Base-by-base conservation (phyloP, 2,113 vertebrate species). In the Thamnophis sirtalis region DNA sequence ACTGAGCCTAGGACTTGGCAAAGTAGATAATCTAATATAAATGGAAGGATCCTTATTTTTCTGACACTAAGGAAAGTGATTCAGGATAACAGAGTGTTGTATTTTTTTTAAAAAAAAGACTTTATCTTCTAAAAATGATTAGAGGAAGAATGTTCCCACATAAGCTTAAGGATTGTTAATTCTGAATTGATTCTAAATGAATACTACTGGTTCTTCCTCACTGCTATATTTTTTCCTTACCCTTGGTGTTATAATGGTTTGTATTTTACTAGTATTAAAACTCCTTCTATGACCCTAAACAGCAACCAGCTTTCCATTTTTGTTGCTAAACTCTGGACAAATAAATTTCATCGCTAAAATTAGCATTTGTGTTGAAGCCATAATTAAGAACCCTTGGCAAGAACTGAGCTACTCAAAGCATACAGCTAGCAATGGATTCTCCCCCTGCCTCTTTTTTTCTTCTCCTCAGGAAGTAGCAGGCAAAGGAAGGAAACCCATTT, bases 321-420 rank as follows among this genome's bases (percentile, higher is more conserved):
- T 58, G 33, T 49, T 38, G 11, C 49, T 43, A 87, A 87, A 87
- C 68, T 51, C 43, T n/a, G 55, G 38, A 54, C 54, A 73, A 91
- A 87, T 91, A 91, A 56, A 89, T 33, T 9, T 73, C 89, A 80
- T 28, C 43, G 50, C 87, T 91, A 89, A 86, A 93, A 91, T 89
- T 84, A 91, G 73, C 63, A 86, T 50, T 51, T 50, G 33, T 56
- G 55, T 85, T 43, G n/a, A 93, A 89, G 86, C 55, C 84, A 56
- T 85, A 93, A 89, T 91, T 89, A 91, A 68, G 38, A 91, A 86
- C 28, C 68, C 80, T 63, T 63, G 56, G 73, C 55, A 89, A 63
- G 56, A 7, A 28, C 49, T 86, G 49, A 93, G 90, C 68, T 89
- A 7, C 63, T 51, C 63, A 55, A 22, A 89, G 55, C 73, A 86